A percentile compares a stretch with the other conserved stretches of the same genome.
phyloP scores from a whole-genome alignment of 1,140 invertebrate species.

The Drosophila athabasca region DNA sequence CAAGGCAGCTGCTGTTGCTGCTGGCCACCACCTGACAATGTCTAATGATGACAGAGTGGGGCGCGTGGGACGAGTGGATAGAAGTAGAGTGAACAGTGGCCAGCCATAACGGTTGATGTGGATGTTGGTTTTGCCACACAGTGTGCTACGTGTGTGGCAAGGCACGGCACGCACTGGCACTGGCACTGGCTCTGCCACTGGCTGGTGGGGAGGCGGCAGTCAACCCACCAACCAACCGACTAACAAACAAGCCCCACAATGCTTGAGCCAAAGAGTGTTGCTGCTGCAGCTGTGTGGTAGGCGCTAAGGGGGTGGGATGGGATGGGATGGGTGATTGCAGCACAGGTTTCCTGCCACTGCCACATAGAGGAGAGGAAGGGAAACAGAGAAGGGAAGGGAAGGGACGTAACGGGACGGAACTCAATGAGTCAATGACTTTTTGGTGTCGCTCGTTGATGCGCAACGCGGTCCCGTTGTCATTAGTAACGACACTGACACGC shows the following conservation, averaged over 20 bases:
- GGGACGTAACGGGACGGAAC: conserved; percentile 28
- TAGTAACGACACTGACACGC: conserved; percentile 70
- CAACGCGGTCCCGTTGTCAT: conserved; percentile 75
- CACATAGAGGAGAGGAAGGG: conserved; percentile 11
- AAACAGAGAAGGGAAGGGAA: too few relatives aligned
- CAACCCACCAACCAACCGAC: conserved; percentile 46
- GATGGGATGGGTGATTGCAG: not conserved
- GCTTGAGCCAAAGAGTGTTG: conserved; percentile 65
- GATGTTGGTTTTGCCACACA: conserved; percentile 22
- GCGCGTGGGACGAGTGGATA: not conserved
- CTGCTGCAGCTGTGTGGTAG: conserved; percentile 5
- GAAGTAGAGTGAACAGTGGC: conserved; percentile 23
- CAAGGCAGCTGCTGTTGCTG: conserved; percentile 38
- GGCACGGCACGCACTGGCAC: conserved; percentile 47
- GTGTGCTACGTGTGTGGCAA: conserved; percentile 23
- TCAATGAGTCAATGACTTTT: conserved; percentile 81
- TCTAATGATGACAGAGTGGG: conserved; percentile 70
- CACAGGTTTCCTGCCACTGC: conserved; percentile 1
- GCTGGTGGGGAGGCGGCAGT: conserved; percentile 24
- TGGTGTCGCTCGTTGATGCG: conserved; percentile 79
- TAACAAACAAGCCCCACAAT: conserved; percentile 67
- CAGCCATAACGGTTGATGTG: conserved; percentile 50
- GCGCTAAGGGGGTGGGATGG: conserved; percentile 5
- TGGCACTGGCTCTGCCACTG: conserved; percentile 42
- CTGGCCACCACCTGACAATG: conserved; percentile 54